Conservation (phyloP, 2,797 vertebrate genomes). For the Tiaroga cobitis region DNA sequence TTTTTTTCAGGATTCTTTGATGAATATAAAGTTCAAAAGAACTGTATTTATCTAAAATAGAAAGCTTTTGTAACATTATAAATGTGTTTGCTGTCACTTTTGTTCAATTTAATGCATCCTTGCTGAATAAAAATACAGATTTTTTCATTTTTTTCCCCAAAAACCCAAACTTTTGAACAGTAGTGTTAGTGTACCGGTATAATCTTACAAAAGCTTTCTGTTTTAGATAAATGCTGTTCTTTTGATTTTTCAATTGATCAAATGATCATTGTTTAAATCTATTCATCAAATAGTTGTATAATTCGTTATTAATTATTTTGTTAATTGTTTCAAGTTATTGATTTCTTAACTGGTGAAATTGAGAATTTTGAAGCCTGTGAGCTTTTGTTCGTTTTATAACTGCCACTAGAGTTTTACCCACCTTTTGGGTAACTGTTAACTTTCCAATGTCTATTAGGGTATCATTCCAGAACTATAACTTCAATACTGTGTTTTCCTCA, state of each 20-base stretch:
- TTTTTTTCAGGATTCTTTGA: not conserved
- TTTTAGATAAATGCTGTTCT: not conserved
- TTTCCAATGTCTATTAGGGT: not conserved
- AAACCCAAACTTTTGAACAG: too few species aligned
- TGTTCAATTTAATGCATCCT: too few species aligned
- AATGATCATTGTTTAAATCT: too few species aligned
- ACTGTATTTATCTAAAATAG: not conserved
- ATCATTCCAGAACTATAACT: not conserved
- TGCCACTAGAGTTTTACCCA: not conserved
- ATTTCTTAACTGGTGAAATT: too few species aligned
- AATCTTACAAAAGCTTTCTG: too few species aligned
- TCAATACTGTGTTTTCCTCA: conserved; percentile 50
- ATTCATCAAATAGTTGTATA: too few species aligned
- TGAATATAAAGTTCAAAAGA: not conserved
- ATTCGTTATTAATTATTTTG: too few species aligned
- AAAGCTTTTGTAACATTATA: not conserved
- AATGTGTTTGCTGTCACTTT: not conserved
- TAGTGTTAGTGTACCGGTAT: too few species aligned
- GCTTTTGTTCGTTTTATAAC: not conserved
- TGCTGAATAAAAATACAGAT: too few species aligned
- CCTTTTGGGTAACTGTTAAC: not conserved
- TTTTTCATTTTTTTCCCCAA: too few species aligned
- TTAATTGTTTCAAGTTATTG: too few species aligned
- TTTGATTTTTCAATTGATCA: not conserved
- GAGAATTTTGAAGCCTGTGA: not conserved